phyloP scores from a whole-genome alignment of 2,113 vertebrate genomes.

The Orientallactaga bullata region DNA sequence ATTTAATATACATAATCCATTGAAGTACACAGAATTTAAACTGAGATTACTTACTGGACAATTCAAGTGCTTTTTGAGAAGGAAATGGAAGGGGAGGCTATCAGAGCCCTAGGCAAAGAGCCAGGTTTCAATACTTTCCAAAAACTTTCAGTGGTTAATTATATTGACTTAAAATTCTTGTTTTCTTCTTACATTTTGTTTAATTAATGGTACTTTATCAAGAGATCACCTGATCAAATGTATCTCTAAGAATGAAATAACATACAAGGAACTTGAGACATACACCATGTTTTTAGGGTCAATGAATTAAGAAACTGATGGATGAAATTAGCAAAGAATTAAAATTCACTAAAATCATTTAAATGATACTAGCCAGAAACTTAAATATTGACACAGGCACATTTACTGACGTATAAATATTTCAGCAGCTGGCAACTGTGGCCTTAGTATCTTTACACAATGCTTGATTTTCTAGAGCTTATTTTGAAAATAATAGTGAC shows the following conservation, averaged over 20 bases:
- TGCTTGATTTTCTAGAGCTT: not conserved
- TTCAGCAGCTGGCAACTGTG: not conserved
- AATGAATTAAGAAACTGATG: not conserved
- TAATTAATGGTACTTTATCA: not conserved
- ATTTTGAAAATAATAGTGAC: not conserved
- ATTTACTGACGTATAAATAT: not conserved
- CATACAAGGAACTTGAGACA: not conserved
- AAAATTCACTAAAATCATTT: not conserved
- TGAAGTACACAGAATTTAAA: not conserved
- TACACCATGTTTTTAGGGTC: not conserved
- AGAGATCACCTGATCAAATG: not conserved
- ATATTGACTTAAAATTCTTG: not conserved
- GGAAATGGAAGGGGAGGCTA: not conserved
- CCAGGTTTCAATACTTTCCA: not conserved
- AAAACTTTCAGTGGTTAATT: not conserved
- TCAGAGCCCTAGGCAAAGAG: not conserved
- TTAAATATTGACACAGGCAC: not conserved
- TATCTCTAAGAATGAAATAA: slow-evolving; percentile 2
- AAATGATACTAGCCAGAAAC: slow-evolving; percentile 20
- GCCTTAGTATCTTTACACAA: not conserved
- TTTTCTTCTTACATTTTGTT: not conserved
- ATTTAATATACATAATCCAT: not conserved
- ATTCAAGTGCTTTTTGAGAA: not conserved
- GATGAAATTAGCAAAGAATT: slow-evolving; percentile 26
- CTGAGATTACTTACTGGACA: not conserved